phyloP scores from a whole-genome alignment of 2,888 invertebrate species.

The Lasiommata megera region DNA sequence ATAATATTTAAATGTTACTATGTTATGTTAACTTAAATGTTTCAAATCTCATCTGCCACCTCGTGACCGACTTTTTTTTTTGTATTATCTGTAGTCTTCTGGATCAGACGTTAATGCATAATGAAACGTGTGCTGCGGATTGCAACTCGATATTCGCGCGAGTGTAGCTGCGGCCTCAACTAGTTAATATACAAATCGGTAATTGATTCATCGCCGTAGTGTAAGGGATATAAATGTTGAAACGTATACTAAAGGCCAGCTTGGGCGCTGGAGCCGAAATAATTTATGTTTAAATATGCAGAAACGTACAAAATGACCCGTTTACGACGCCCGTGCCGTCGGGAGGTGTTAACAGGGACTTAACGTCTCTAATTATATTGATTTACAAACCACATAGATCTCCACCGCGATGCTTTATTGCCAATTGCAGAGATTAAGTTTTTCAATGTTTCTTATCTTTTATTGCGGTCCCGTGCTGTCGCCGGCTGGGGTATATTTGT shows the following conservation, averaged over 20 bases:
- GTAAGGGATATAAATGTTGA: not conserved
- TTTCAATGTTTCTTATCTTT: constrained; percentile 10
- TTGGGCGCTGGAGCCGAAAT: constrained; percentile 1
- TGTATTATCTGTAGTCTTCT: too few relatives aligned
- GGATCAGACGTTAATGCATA: too few relatives aligned
- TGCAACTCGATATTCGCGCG: too few relatives aligned
- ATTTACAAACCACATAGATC: constrained; percentile 46
- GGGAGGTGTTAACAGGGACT: constrained; percentile 52
- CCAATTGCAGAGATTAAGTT: not conserved
- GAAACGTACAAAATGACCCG: constrained; percentile 46
- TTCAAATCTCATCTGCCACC: too few relatives aligned
- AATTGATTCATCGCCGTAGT: not conserved
- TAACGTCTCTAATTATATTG: constrained; percentile 53
- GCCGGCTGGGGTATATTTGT: not conserved
- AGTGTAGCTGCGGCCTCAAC: too few relatives aligned
- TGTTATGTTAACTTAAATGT: too few relatives aligned
- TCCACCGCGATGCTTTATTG: not conserved
- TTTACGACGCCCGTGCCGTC: constrained; percentile 44
- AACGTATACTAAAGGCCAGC: not conserved
- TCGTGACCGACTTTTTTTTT: too few relatives aligned
- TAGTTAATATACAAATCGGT: too few relatives aligned
- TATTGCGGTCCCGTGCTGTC: constrained; percentile 14
- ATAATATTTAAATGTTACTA: too few relatives aligned
- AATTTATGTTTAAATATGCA: constrained; percentile 55
- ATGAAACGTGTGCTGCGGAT: too few relatives aligned